A percentile compares a stretch with the other conserved stretches of the same genome.
These are phyloP conservation scores for Pagrus major DNA, from an alignment of 2,113 vertebrate genomes.

Conservation along the genomic window DNA sequence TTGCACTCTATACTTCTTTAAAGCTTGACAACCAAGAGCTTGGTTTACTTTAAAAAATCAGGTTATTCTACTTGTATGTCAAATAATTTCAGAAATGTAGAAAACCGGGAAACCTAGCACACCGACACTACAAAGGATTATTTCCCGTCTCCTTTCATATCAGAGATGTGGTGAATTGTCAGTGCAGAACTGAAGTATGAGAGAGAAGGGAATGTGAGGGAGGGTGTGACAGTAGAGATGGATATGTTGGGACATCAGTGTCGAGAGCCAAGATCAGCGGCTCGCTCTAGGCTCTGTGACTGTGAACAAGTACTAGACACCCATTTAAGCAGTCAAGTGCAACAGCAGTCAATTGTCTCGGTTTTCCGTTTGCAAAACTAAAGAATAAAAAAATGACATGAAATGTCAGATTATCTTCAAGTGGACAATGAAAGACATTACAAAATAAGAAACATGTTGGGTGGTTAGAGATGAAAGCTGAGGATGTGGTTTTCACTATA, in stretches of 20 bases:
- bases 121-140: background rate
- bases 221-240: constrained; percentile 13
- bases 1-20: background rate
- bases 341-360: background rate
- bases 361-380: background rate
- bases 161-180: background rate
- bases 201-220: background rate
- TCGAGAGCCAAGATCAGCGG: background rate
- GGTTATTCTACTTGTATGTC: too few species aligned
- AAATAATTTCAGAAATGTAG: background rate
- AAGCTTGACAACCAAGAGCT: background rate
- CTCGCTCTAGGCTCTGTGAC: constrained; percentile 41
- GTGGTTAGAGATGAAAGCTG: background rate
- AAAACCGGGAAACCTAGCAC: background rate
- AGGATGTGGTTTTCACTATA: background rate
- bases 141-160: background rate
- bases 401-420: background rate
- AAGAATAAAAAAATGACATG: background rate
- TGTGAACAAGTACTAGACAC: constrained; percentile 17
- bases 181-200: constrained; percentile 1
- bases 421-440: background rate
- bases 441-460: background rate
- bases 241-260: constrained; percentile 52
- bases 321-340: constrained; percentile 32
- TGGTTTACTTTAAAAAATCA: background rate